phyloP scores from a whole-genome alignment of 2,113 vertebrate species.

The Lamprotornis superbus region DNA sequence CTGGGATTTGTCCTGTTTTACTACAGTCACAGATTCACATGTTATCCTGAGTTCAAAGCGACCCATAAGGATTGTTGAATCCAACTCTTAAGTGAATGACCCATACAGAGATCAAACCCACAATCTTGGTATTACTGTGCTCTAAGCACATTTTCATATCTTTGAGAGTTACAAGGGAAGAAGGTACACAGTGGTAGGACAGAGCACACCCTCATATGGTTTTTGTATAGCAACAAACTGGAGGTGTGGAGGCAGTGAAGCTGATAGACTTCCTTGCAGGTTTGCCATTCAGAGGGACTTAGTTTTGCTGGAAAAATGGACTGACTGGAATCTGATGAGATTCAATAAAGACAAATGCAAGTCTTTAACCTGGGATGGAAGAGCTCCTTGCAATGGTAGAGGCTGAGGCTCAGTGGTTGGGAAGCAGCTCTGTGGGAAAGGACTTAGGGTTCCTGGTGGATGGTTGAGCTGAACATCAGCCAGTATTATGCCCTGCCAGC shows the following conservation, averaged over 20 bases:
- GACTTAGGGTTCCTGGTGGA: background rate
- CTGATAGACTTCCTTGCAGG: background rate
- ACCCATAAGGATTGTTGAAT: background rate
- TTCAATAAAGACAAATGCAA: background rate
- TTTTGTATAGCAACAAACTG: background rate
- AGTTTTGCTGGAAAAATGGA: background rate
- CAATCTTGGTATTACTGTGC: background rate
- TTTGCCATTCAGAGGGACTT: rapidly evolving
- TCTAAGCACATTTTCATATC: background rate
- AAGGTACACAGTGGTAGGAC: background rate
- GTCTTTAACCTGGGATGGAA: background rate
- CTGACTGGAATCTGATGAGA: background rate
- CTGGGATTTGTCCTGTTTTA: background rate
- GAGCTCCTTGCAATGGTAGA: background rate
- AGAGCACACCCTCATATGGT: background rate
- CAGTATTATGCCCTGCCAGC: background rate
- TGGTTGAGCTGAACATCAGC: background rate
- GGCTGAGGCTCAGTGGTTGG: background rate
- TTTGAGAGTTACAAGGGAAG: background rate
- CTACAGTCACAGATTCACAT: background rate
- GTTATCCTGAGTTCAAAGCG: background rate
- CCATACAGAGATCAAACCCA: background rate
- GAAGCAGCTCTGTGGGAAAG: background rate
- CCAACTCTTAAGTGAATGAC: background rate
- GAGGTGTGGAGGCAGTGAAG: background rate